Conservation (phyloP, 2,113 vertebrate species). For the Leucosticte australis region DNA sequence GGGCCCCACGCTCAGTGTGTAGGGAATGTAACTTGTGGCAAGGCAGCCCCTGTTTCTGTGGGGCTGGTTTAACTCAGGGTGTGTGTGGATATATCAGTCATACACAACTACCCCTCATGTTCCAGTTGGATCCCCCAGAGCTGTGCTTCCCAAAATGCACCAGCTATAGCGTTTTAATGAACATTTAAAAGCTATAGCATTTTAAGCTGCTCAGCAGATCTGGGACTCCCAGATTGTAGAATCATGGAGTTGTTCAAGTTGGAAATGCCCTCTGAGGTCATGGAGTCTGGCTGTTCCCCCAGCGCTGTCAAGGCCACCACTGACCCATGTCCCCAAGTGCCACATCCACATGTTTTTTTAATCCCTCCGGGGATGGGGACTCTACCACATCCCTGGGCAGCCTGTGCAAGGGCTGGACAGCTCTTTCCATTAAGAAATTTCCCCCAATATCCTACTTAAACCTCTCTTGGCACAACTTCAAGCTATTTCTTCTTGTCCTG, state of each 20-base stretch:
- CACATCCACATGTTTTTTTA: background rate
- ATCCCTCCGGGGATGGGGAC: background rate
- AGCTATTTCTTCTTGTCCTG: background rate
- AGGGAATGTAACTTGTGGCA: background rate
- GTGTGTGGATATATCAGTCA: accelerated
- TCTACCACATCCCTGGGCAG: background rate
- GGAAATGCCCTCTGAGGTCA: background rate
- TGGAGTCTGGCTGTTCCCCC: background rate
- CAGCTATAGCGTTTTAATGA: accelerated
- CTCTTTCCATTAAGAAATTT: background rate
- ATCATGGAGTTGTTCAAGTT: accelerated
- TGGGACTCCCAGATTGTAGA: background rate
- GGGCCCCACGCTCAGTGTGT: accelerated
- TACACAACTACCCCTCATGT: accelerated
- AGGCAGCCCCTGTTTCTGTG: accelerated
- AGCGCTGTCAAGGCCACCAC: background rate
- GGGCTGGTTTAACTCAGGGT: accelerated
- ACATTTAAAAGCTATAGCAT: accelerated
- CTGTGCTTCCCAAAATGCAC: background rate
- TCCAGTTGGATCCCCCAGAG: background rate
- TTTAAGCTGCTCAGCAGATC: background rate
- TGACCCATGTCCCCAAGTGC: background rate
- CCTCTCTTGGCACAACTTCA: background rate
- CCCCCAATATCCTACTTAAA: background rate
- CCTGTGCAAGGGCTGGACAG: background rate